phyloP scores from a whole-genome alignment of 2,888 invertebrate genomes.

The Yponomeuta sedellus region DNA sequence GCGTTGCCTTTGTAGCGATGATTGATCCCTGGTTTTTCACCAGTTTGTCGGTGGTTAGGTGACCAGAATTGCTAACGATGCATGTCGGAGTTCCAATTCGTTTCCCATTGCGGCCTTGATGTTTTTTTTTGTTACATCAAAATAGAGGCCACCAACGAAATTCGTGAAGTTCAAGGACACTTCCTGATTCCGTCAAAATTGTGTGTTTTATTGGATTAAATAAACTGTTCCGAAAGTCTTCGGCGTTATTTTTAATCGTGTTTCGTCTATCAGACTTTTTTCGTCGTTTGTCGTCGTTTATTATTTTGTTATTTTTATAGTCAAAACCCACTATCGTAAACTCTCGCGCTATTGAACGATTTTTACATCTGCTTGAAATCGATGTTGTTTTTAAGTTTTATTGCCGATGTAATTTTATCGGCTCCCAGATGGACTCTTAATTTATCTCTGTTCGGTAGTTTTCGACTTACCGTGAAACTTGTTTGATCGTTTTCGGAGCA shows the following conservation, averaged over 20 bases:
- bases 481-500: not conserved
- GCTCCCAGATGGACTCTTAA: not conserved
- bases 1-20: not conserved
- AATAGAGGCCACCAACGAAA: not conserved
- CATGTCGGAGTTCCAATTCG: constrained; percentile 4
- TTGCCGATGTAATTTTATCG: not conserved
- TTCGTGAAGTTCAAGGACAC: constrained; percentile 10
- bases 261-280: not conserved
- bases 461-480: not conserved
- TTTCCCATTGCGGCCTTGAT: constrained; percentile 9
- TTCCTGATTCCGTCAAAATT: constrained; percentile 12
- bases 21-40: not conserved
- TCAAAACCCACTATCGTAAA: not conserved
- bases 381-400: not conserved
- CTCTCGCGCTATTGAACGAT: not conserved
- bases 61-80: not conserved
- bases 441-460: not conserved
- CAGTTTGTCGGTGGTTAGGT: not conserved
- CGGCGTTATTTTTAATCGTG: not conserved
- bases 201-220: not conserved
- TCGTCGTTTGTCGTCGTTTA: not conserved
- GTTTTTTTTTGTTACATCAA: not conserved
- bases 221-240: not conserved
- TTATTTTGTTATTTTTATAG: not conserved
- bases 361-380: not conserved